Percentiles rank a stretch among this genome's conserved stretches.
Conservation (phyloP, 2,797 vertebrate species). For the Myoxocephalus aenaeus region DNA sequence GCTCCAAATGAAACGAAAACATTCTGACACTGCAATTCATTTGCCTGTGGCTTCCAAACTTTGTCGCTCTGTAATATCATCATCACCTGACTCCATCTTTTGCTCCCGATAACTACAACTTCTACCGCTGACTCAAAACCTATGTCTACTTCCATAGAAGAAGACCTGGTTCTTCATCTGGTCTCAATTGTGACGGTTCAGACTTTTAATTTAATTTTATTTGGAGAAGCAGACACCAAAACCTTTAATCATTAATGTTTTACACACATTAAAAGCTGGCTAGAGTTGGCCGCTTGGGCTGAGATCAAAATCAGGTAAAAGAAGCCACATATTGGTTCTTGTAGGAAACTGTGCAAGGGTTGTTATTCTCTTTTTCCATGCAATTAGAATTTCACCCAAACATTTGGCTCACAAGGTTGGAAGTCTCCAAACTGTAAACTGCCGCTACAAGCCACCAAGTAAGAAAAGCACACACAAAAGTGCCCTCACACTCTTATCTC, state of each 20-base stretch:
- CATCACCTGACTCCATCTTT: not conserved
- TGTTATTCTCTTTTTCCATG: not conserved
- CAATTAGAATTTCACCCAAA: no score
- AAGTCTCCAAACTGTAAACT: not conserved
- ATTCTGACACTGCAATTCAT: not conserved
- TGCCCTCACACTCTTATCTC: not conserved
- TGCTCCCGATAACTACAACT: not conserved
- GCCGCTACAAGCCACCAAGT: no score
- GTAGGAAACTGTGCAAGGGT: no score
- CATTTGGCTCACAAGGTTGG: no score
- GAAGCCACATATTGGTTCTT: not conserved
- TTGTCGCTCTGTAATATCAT: not conserved
- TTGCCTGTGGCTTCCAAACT: not conserved
- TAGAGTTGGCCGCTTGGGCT: not conserved
- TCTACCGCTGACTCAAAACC: conserved; percentile 11
- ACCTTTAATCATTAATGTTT: not conserved
- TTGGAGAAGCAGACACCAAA: not conserved
- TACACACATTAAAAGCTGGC: not conserved
- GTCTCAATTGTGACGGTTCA: not conserved
- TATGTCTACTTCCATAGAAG: not conserved
- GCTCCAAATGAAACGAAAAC: not conserved
- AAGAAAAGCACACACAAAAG: not conserved
- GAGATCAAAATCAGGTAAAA: not conserved
- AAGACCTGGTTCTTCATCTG: not conserved
- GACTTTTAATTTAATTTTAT: fast-evolving